Evolutionary conservation across 2,797 vertebrate species (phyloP).

Genomic region (Naso thynnoides): DNA sequence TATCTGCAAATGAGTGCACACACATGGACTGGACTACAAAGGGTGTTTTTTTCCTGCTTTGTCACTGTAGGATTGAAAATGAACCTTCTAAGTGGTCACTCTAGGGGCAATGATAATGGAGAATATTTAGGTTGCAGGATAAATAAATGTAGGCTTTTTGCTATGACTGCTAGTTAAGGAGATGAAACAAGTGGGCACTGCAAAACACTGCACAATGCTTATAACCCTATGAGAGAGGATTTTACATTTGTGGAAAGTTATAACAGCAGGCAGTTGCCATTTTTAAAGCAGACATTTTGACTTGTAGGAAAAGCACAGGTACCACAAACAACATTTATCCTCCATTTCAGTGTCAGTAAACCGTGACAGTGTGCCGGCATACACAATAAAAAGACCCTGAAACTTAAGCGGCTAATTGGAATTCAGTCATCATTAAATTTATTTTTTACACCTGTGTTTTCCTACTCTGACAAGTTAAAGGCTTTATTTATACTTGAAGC

Average conservation of each 20-base stretch:
- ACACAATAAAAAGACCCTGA: too few species aligned
- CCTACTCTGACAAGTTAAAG: too few species aligned
- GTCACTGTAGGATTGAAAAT: neutral
- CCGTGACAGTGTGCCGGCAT: too few species aligned
- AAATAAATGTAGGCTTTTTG: constrained; percentile 1
- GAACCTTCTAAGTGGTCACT: neutral
- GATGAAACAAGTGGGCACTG: neutral
- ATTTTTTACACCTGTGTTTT: too few species aligned
- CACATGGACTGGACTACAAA: neutral
- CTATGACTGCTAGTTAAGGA: neutral
- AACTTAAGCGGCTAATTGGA: too few species aligned
- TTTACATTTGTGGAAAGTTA: neutral
- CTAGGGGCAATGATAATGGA: neutral
- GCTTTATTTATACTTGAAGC: too few species aligned
- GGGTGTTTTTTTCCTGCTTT: neutral
- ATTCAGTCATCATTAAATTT: too few species aligned
- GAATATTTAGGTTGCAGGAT: neutral
- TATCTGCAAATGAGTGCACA: neutral
- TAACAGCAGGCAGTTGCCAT: neutral
- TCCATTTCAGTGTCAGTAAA: too few species aligned
- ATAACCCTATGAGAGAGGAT: neutral
- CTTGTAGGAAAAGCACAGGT: neutral
- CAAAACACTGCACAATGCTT: neutral
- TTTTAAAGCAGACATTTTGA: neutral
- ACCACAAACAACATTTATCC: too few species aligned